Conservation (phyloP, 2,797 vertebrate species). For the Echeneis naucrates region DNA sequence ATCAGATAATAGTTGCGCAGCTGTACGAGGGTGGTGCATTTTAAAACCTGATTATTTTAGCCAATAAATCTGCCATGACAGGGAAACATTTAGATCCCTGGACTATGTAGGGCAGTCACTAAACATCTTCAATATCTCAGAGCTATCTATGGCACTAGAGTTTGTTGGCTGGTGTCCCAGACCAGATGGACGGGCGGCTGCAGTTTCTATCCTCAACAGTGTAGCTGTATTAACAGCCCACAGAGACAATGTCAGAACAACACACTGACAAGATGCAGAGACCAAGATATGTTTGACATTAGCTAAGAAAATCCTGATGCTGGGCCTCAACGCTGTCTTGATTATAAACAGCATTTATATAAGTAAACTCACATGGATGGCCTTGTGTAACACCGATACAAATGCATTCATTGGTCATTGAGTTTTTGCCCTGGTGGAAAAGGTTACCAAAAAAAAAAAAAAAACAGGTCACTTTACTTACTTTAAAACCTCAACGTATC, state of each 20-base stretch:
- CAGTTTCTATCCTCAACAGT: constrained; percentile 38
- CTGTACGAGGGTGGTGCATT: constrained; percentile 16
- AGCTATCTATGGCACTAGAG: constrained; percentile 60
- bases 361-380: constrained; percentile 2
- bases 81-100: constrained; percentile 21
- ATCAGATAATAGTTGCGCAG: constrained; percentile 7
- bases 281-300: constrained; percentile 34
- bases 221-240: constrained; percentile 36
- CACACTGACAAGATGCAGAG: constrained; percentile 45
- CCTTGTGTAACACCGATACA: constrained; percentile 6
- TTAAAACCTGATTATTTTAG: constrained; percentile 21
- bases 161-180: constrained; percentile 65
- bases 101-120: constrained; percentile 23
- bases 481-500: constrained; percentile 99
- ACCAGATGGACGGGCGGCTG: constrained; percentile 59
- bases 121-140: constrained; percentile 42
- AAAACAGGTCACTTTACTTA: constrained; percentile 76
- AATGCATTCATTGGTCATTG: constrained; percentile 1
- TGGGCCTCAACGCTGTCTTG: neutral
- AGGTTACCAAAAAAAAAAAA: neutral
- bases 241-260: constrained; percentile 37
- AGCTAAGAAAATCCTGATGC: constrained; percentile 20
- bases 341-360: constrained; percentile 35
- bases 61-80: constrained; percentile 23
- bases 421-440: neutral